Conservation (phyloP, 2,888 invertebrate species). For the Mechanitis messenoides region DNA sequence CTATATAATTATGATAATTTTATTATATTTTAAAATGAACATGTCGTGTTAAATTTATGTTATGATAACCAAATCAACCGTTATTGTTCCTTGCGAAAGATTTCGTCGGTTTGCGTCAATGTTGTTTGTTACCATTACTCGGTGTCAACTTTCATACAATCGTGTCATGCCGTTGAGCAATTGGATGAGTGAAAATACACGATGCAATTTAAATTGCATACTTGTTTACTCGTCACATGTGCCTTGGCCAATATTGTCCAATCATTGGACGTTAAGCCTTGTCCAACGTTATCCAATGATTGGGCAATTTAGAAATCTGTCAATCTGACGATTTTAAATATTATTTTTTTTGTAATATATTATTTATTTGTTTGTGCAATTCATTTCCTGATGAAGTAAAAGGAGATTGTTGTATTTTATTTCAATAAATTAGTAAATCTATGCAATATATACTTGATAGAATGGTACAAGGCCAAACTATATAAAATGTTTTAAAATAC, state of each 20-base stretch:
- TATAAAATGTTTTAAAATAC: too few relatives aligned
- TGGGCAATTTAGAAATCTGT: background rate
- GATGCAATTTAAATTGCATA: conserved; percentile 10
- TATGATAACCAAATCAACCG: too few relatives aligned
- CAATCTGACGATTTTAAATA: background rate
- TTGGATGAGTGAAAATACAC: conserved; percentile 14
- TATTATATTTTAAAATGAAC: too few relatives aligned
- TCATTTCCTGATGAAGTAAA: background rate
- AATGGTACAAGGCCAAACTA: too few relatives aligned
- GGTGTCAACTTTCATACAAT: conserved; percentile 22
- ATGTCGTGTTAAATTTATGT: too few relatives aligned
- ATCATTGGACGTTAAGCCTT: background rate
- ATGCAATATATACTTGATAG: too few relatives aligned
- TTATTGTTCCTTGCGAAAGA: conserved; percentile 11
- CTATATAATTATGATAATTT: too few relatives aligned
- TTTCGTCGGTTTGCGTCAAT: conserved; percentile 4
- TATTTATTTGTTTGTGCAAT: background rate
- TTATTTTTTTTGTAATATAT: background rate
- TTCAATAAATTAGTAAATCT: too few relatives aligned
- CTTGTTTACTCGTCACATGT: background rate
- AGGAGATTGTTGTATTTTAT: too few relatives aligned
- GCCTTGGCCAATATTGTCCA: background rate
- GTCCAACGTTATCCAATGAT: background rate
- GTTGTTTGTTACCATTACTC: conserved; percentile 19
- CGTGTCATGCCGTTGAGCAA: conserved; percentile 18